Evolutionary conservation across 2,113 vertebrate genomes (phyloP), one percentile per base, ranked within the genome.

Genomic region (Maccullochella peelii): DNA sequence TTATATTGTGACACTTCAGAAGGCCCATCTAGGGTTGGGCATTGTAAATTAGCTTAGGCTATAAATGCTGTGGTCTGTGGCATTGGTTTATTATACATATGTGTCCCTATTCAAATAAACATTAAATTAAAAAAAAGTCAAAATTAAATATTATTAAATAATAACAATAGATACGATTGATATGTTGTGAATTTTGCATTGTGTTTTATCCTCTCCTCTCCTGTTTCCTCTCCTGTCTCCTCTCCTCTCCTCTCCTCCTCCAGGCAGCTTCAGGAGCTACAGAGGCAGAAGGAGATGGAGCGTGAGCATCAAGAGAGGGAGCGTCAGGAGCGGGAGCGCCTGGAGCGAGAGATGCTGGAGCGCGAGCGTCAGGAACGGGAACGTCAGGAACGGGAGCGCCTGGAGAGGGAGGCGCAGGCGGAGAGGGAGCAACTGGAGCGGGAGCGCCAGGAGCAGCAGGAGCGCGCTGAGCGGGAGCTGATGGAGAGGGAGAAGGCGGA

Each of bases 181-280:
- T 9, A 21, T 74, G 20, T 62, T 49, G 40, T 30, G 40, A 49
- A 16, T 38, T 25, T 52, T 16, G 57, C 27, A 67, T 30, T 44
- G 8, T 61, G 20, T 20, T 33, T 49, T 33, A 18, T 54, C 10
- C 6, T 14, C 1, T 52, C 30, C 12, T 11, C 16, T 63, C 30
- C 1, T 16, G 3, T 8, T 15, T 30, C 42, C 8, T 16, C 23
- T 36, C 27, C 7, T 36, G 5, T 15, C 42, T 23, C 2, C 6
- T 23, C 49, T 21, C 7, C n/a, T 58, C 6, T 57, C n/a, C 49
- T 67, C 20, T 61, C 62, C 57, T 72, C 38, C 40, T 93, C 52
- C 84, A 99, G 98, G 93, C 98, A 99, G 94, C 95, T 98, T 47
- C 98, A 99, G 89, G 98, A 99, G 85, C 96, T 97, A 70, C 98